Evolutionary conservation across 1,140 invertebrate genomes (phyloP), one percentile per base, ranked within the genome.

Genomic region (Drosophila pseudoobscura): DNA sequence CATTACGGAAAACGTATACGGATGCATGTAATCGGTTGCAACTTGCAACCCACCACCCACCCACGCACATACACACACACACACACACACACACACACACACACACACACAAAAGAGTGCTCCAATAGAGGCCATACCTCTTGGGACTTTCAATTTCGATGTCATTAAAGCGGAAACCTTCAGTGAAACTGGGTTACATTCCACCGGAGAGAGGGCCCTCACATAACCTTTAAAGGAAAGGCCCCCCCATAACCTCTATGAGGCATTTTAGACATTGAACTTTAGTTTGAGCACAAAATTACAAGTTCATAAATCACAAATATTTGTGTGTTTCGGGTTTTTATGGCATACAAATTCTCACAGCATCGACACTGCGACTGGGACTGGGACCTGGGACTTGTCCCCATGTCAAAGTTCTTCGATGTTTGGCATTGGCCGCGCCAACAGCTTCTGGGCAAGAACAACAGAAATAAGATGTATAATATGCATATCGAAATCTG

Each of bases 391-490:
- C 17, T 71, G 43, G 24, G 45, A 46, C 29, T 17, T 71, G 55
- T 60, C 35, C 53, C 56, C 65, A 78, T 78, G 75, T 78, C 75
- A 78, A 78, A 78, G 75, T 75, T 78, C 50, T 65, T 46, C 65
- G 66, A 60, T 26, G 44, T 50, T 58, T 73, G 44, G 59, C 59
- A 76, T 74, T 73, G 39, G 56, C 62, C 58, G 72, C 65, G 80
- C 82, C 80, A 84, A 84, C 80, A 85, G 80, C 80, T 84, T 78
- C 80, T 78, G 80, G 80, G 59, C 72, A 83, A 64, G 62, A 82
- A 84, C 64, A 84, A 68, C 47, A 51, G 29, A 60, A 60, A 54
- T 44, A 56, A 45, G 29, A 61, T 46, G 9, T 45, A 64, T 41
- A 39, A 39, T 3, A 15, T 6, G 39, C 22, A 26, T 46, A 17